These are phyloP conservation scores for Itoplectis maculator DNA, from an alignment of 2,888 invertebrate genomes.

Conservation along the genomic window DNA sequence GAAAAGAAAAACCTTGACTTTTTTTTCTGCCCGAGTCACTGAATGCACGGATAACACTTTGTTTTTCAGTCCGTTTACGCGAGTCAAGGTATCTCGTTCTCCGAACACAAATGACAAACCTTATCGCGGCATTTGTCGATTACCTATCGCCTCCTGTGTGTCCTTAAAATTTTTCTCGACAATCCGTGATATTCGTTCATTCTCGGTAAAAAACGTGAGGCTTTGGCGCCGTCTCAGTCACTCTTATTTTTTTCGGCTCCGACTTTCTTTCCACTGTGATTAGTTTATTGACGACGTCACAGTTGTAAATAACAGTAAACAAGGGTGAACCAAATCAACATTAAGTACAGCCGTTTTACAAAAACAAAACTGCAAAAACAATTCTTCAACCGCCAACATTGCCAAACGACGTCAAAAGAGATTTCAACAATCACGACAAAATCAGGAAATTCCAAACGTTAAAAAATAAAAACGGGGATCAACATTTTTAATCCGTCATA, in stretches of 20 bases:
- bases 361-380: too few species aligned
- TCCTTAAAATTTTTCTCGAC: neutral
- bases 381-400: too few species aligned
- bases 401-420: too few species aligned
- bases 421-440: too few species aligned
- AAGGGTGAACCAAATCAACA: too few species aligned
- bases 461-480: too few species aligned
- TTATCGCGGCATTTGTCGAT: constrained; percentile 16
- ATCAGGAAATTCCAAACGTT: too few species aligned
- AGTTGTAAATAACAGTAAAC: neutral
- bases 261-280: neutral
- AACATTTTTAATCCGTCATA: too few species aligned
- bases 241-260: neutral
- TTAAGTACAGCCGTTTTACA: too few species aligned
- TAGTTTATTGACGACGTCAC: neutral
- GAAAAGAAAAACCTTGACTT: neutral
- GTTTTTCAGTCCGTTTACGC: neutral
- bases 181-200: neutral
- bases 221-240: neutral
- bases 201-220: neutral
- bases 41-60: neutral
- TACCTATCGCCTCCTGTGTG: neutral
- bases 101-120: neutral
- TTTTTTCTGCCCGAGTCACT: neutral
- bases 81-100: neutral